Percentiles rank a stretch among this genome's conserved stretches.
Conservation (phyloP, 2,888 invertebrate genomes). For the Cheilosia vernalis region DNA sequence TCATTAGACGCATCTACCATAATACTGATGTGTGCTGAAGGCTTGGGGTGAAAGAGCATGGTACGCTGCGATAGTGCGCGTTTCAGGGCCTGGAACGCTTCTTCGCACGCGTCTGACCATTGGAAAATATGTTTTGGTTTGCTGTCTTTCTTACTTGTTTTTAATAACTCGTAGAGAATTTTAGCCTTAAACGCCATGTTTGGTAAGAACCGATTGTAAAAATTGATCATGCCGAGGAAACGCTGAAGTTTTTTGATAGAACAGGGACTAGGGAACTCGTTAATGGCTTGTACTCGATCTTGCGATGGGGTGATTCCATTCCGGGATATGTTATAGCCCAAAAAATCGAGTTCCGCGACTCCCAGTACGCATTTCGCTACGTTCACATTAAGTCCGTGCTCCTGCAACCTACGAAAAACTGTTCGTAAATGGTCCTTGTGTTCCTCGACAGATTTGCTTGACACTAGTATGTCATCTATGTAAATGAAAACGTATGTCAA, state of each 20-base stretch:
- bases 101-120: slow-evolving; percentile 13
- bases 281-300: background rate
- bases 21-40: background rate
- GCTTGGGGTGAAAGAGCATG: slow-evolving; percentile 36
- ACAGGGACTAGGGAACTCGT: background rate
- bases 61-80: background rate
- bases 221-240: background rate
- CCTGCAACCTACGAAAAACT: slow-evolving; percentile 29
- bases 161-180: background rate
- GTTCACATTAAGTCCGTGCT: slow-evolving; percentile 17
- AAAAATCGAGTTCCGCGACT: too few species aligned
- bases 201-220: slow-evolving; percentile 1
- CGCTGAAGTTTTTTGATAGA: background rate
- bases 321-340: too few species aligned
- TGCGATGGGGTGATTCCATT: background rate
- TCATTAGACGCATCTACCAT: slow-evolving; percentile 20
- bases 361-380: background rate
- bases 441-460: slow-evolving; percentile 9
- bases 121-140: background rate
- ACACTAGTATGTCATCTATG: slow-evolving; percentile 74
- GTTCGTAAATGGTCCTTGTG: slow-evolving; percentile 12
- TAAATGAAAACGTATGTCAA: slow-evolving; percentile 24
- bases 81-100: slow-evolving; percentile 16
- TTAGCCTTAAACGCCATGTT: slow-evolving; percentile 3
- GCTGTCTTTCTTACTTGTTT: background rate